A percentile compares a stretch with the other conserved stretches of the same genome.
Evolutionary conservation across 2,113 vertebrate genomes (phyloP).

Genomic region (Sinocyclocheilus maitianheensis): DNA sequence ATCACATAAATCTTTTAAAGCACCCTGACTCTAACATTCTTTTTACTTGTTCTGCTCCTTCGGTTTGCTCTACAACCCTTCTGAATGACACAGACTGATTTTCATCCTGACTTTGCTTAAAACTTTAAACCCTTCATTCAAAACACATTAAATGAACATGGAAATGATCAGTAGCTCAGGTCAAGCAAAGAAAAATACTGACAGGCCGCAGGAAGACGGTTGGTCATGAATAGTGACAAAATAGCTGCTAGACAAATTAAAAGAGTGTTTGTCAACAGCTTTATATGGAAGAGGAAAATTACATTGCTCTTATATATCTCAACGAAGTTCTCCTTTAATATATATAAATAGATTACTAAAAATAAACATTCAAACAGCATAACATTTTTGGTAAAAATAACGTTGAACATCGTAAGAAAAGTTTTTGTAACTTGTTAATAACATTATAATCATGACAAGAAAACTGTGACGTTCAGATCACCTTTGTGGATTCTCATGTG

Average conservation of each 20-base stretch:
- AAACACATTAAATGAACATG: not conserved
- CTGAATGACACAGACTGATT: not conserved
- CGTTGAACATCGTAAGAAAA: too few relatives aligned
- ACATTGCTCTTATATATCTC: too few relatives aligned
- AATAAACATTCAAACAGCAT: too few relatives aligned
- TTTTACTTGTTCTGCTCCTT: not conserved
- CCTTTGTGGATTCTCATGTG: not conserved
- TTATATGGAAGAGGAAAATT: too few relatives aligned
- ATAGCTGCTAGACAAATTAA: too few relatives aligned
- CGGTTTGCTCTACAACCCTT: not conserved
- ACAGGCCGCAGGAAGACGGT: not conserved
- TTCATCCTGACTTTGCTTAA: not conserved
- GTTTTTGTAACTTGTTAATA: too few relatives aligned
- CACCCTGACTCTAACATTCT: not conserved
- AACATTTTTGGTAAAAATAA: too few relatives aligned
- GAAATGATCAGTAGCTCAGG: not conserved
- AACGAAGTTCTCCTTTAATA: too few relatives aligned
- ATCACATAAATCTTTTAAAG: not conserved
- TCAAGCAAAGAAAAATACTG: not conserved
- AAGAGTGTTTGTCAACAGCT: too few relatives aligned
- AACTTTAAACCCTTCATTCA: not conserved
- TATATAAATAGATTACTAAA: too few relatives aligned
- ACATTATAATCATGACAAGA: too few relatives aligned
- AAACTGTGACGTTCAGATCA: not conserved
- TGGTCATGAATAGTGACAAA: not conserved